Evolutionary conservation across 2,888 invertebrate genomes (phyloP), one percentile per base, ranked within the genome.

Genomic region (Leucozona laternaria): DNA sequence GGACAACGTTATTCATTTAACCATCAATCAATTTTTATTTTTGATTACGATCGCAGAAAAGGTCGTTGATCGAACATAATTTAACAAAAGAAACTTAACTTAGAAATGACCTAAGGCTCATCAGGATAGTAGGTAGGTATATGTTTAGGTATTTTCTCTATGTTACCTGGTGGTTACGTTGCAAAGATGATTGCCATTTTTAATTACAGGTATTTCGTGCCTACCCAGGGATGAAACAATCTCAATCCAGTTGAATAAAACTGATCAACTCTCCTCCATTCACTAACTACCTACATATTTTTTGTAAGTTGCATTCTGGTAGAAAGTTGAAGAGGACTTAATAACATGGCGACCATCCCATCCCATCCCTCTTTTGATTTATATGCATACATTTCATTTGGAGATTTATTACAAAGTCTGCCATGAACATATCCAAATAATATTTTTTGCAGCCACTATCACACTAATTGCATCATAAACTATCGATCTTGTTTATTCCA

Each of bases 61-160:
- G 83, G 83, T 83, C 83, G 68, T 70, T 78, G 83, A 62, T 79
- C 79, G 79, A 62, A 62, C 34, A 13, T 31, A 48, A 62, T 50
- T 50, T 45, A 6, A 55, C 8, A 28, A 55, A 34, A 58, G 43
- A 53, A 76, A 76, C 25, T 48, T 48, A 31, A 31, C 37, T 37
- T 64, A 50, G 57, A 70, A 81, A 78, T 40, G 17, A 40, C 25
- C 57, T 62, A 15, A 48, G 58, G 45, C 22, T 31, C 15, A 8
- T 28, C 20, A 20, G 40, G 37, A 25, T 20, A 31, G 17, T 64
- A n/a, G n/a, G n/a, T n/a, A n/a, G n/a, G n/a, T n/a, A n/a, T n/a
- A n/a, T n/a, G n/a, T n/a, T n/a, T n/a, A n/a, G n/a, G 3, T 64
- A 45, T 64, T 48, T 45, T 66, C 4, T 66, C 31, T 48, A 6